These are phyloP conservation scores for Naso thynnoides DNA, from an alignment of 2,797 vertebrate species.

Conservation along the genomic window DNA sequence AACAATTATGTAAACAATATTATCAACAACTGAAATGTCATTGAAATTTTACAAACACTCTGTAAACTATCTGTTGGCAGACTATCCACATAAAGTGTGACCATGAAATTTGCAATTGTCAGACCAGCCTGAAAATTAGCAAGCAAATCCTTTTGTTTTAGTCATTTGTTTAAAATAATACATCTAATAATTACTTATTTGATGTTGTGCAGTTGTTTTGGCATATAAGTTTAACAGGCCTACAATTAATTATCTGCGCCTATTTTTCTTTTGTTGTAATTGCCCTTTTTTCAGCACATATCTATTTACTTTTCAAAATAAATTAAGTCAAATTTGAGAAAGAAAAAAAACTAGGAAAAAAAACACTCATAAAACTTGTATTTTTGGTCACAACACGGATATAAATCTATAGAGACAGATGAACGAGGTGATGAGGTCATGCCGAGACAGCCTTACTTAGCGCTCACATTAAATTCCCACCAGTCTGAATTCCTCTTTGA, in stretches of 20 bases:
- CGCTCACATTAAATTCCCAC: conserved; percentile 12
- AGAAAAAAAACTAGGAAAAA: no score
- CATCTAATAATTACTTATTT: neutral
- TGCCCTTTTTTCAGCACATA: neutral
- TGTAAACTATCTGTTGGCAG: no score
- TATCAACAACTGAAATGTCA: no score
- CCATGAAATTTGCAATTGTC: no score
- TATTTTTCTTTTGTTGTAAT: neutral
- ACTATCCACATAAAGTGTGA: no score
- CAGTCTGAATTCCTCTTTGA: conserved; percentile 20
- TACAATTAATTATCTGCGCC: neutral
- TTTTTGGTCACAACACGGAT: neutral
- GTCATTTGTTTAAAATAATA: neutral
- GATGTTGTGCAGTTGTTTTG: neutral
- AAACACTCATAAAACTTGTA: no score
- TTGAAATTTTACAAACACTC: no score
- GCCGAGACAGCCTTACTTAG: neutral
- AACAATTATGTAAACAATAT: no score
- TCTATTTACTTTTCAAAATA: neutral
- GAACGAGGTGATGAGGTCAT: conserved; percentile 2
- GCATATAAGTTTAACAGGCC: neutral
- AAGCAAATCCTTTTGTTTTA: neutral
- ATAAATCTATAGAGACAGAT: neutral
- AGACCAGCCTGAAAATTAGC: no score
- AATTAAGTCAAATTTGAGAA: no score